Evolutionary conservation across 2,113 vertebrate species (phyloP).

Genomic region (Leptodactylus fuscus): DNA sequence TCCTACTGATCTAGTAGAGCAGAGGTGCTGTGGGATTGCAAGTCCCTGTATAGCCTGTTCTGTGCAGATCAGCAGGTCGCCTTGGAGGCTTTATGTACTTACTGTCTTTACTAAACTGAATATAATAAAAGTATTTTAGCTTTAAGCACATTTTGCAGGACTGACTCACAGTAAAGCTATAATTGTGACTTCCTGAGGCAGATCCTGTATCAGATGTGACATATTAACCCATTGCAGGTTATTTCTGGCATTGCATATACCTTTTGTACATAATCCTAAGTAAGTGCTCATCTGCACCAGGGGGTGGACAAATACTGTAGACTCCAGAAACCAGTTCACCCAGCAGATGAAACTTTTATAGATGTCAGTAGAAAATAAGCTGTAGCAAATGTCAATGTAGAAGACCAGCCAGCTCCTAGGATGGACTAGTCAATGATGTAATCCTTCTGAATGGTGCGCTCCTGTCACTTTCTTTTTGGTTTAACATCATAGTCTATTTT

Average conservation of each 20-base stretch:
- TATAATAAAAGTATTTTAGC: too few species aligned
- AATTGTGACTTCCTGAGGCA: background rate
- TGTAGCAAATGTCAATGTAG: background rate
- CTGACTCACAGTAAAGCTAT: background rate
- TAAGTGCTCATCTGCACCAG: too few species aligned
- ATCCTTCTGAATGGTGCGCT: background rate
- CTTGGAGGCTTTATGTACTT: too few species aligned
- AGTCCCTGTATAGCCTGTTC: too few species aligned
- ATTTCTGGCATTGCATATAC: too few species aligned
- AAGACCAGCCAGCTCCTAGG: background rate
- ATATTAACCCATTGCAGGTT: background rate
- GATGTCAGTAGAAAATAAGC: background rate
- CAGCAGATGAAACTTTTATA: background rate
- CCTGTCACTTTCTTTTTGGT: background rate
- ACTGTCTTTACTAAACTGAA: too few species aligned
- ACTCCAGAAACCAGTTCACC: too few species aligned
- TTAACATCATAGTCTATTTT: background rate
- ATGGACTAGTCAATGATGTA: background rate
- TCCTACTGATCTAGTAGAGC: background rate
- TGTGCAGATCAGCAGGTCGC: too few species aligned
- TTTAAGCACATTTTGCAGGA: too few species aligned
- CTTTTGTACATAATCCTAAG: too few species aligned
- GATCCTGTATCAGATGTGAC: background rate
- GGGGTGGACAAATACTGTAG: too few species aligned
- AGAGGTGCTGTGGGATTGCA: background rate